Evolutionary conservation across 2,113 vertebrate species (phyloP).

Genomic region (Myrmecobius fasciatus): DNA sequence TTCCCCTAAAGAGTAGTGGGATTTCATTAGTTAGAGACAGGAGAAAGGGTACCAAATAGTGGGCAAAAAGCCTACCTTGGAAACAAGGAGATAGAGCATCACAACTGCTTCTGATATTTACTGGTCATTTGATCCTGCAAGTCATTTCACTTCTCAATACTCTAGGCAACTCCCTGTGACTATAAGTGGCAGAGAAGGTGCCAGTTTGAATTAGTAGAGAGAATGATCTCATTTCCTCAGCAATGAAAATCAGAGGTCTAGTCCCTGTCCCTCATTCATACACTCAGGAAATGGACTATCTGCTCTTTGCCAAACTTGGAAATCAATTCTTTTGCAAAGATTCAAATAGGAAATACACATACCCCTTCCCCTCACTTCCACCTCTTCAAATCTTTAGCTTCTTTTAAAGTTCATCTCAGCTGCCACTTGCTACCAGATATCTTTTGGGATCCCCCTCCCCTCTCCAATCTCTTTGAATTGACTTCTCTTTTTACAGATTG

Average conservation of each 20-base stretch:
- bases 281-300: not conserved
- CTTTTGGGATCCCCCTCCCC: not conserved
- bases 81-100: too few species aligned
- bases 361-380: not conserved
- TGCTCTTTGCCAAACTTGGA: not conserved
- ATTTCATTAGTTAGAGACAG: too few species aligned
- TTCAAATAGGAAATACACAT: not conserved
- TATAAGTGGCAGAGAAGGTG: not conserved
- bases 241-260: not conserved
- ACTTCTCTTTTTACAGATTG: not conserved
- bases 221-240: not conserved
- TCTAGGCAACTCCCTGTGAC: not conserved
- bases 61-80: too few species aligned
- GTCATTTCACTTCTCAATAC: too few species aligned
- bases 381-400: not conserved
- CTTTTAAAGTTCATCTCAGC: not conserved
- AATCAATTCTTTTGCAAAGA: not conserved
- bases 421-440: not conserved
- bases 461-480: not conserved
- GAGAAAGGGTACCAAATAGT: too few species aligned
- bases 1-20: too few species aligned
- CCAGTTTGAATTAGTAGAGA: not conserved
- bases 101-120: too few species aligned
- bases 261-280: not conserved
- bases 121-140: too few species aligned